phyloP scores from a whole-genome alignment of 2,888 invertebrate genomes.

The Netelia virgata region DNA sequence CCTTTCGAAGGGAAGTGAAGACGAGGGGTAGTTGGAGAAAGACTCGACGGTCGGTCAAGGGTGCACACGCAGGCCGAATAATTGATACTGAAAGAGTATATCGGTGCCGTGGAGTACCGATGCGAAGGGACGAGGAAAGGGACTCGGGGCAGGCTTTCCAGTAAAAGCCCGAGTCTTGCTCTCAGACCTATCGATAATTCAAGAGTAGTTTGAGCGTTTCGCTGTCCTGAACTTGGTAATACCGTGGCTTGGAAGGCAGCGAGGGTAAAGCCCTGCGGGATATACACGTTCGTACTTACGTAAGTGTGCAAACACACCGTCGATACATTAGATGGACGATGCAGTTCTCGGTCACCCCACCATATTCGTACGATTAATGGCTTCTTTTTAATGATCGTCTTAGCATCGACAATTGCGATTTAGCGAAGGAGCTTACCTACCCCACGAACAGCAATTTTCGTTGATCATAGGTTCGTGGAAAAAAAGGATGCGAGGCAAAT shows the following conservation, averaged over 20 bases:
- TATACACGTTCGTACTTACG: not conserved
- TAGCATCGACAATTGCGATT: constrained; percentile 65
- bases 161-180: constrained; percentile 71
- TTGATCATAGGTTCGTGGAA: constrained; percentile 38
- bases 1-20: constrained; percentile 19
- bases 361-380: constrained; percentile 80
- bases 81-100: constrained; percentile 80
- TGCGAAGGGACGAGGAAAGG: constrained; percentile 73
- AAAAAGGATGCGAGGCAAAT: constrained; percentile 7
- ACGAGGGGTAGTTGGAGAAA: constrained; percentile 15
- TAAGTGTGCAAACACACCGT: not conserved
- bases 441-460: constrained; percentile 29
- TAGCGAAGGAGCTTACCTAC: constrained; percentile 34
- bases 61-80: constrained; percentile 78
- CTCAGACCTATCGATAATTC: constrained; percentile 83
- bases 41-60: constrained; percentile 61
- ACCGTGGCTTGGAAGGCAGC: constrained; percentile 60
- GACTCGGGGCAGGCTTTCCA: constrained; percentile 47
- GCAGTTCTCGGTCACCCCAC: constrained; percentile 63
- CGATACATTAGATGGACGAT: constrained; percentile 40
- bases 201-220: constrained; percentile 76
- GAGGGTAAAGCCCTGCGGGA: constrained; percentile 51
- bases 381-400: constrained; percentile 75
- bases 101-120: constrained; percentile 71
- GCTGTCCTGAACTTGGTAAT: constrained; percentile 59